These are phyloP conservation scores for Musca vetustissima DNA, from an alignment of 1,140 invertebrate species.

Conservation along the genomic window DNA sequence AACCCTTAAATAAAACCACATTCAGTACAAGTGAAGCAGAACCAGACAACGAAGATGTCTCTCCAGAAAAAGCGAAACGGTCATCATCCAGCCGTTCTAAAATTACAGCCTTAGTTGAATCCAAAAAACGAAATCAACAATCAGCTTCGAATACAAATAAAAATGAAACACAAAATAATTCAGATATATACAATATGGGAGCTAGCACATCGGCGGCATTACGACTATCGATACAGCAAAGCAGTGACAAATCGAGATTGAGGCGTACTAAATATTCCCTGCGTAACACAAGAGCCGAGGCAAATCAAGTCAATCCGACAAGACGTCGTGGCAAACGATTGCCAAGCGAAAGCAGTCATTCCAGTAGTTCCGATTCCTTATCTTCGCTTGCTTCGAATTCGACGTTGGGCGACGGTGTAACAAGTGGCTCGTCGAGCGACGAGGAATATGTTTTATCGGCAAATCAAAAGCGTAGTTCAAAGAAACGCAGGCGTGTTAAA, in stretches of 20 bases:
- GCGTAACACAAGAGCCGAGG: not conserved
- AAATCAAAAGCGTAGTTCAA: not conserved
- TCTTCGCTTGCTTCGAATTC: not conserved
- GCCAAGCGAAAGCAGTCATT: constrained; percentile 9
- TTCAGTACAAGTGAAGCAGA: constrained; percentile 23
- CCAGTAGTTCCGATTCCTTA: not conserved
- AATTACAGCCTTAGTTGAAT: constrained; percentile 13
- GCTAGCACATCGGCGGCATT: constrained; percentile 48
- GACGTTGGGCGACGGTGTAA: not conserved
- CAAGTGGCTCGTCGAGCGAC: not conserved
- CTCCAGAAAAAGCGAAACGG: not conserved
- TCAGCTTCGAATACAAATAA: not conserved
- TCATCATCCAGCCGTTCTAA: not conserved
- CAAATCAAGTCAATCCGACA: not conserved
- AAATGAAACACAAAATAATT: not conserved
- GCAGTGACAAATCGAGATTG: not conserved
- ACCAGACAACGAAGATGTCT: not conserved
- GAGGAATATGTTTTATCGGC: not conserved
- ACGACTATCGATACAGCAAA: constrained; percentile 14
- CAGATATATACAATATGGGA: constrained; percentile 37
- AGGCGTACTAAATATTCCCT: constrained; percentile 1
- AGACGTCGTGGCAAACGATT: not conserved
- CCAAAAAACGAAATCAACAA: constrained; percentile 1
- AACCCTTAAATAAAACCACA: constrained; percentile 21
- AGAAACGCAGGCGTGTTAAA: not conserved